These are phyloP conservation scores for Araneus ventricosus DNA, from an alignment of 1,140 invertebrate genomes.

Conservation along the genomic window DNA sequence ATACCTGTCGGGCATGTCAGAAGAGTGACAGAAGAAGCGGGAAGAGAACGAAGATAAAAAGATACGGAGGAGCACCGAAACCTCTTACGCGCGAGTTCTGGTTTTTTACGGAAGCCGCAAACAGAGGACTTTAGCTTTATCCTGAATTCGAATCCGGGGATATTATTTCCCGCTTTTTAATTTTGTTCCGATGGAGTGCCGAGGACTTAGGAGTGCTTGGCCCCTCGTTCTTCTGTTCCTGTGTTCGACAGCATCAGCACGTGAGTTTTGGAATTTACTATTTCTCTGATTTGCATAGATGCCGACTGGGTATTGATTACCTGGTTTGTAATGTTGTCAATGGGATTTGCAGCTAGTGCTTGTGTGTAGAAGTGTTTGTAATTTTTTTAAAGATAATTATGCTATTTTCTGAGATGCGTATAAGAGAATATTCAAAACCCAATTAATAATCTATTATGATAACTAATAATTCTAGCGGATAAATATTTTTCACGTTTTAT, in stretches of 20 bases:
- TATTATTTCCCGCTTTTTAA: neutral
- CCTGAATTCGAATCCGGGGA: neutral
- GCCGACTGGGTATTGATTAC: neutral
- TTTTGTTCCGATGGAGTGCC: slow-evolving; percentile 52
- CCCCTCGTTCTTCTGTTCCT: slow-evolving; percentile 25
- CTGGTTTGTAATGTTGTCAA: neutral
- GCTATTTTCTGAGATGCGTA: too few relatives aligned
- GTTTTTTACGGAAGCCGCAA: neutral
- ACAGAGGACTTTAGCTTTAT: neutral
- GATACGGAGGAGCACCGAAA: slow-evolving; percentile 14
- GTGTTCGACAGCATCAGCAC: slow-evolving; percentile 13
- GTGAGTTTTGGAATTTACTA: slow-evolving; percentile 46
- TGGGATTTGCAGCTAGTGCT: too few relatives aligned
- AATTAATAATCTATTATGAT: too few relatives aligned
- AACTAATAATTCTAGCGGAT: too few relatives aligned
- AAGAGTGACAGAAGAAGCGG: slow-evolving; percentile 28
- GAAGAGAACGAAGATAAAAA: neutral
- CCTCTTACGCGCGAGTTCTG: neutral
- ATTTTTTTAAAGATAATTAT: too few relatives aligned
- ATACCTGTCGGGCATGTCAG: slow-evolving; percentile 53
- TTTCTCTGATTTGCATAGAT: neutral
- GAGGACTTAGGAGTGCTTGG: slow-evolving; percentile 38
- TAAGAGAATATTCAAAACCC: too few relatives aligned
- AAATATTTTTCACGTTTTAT: too few relatives aligned
- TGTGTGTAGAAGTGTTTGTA: too few relatives aligned